Conservation (phyloP, 2,797 vertebrate genomes). For the Melanogrammus aeglefinus region DNA sequence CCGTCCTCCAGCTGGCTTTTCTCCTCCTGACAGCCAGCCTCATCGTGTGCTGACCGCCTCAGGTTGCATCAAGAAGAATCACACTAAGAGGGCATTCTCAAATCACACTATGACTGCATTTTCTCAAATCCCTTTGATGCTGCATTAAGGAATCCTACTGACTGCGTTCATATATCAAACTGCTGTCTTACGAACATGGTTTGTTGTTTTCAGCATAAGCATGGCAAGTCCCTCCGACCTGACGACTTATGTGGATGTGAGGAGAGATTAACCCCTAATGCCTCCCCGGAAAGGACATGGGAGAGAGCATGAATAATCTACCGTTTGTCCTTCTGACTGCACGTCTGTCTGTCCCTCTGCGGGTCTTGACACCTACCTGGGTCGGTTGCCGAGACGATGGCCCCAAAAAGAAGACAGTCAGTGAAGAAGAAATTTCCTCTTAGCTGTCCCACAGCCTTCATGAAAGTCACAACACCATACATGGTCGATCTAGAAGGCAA, state of each 20-base stretch:
- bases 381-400: constrained; percentile 95
- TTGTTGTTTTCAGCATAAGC: not conserved
- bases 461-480: constrained; percentile 90
- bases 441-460: constrained; percentile 89
- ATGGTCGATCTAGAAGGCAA: constrained; percentile 78
- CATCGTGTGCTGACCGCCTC: no score
- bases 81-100: not conserved
- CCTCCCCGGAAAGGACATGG: not conserved
- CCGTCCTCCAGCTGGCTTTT: no score
- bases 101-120: not conserved
- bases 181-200: no score
- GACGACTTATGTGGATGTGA: not conserved
- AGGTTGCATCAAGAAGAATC: no score
- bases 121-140: no score
- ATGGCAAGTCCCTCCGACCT: not conserved
- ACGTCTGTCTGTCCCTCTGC: not conserved
- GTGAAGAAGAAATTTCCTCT: constrained; percentile 94
- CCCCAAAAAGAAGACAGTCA: constrained; percentile 94
- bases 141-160: no score
- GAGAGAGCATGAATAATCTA: not conserved
- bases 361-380: constrained; percentile 75
- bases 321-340: not conserved
- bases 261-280: not conserved
- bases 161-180: not conserved
- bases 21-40: no score